Evolutionary conservation across 2,113 vertebrate genomes (phyloP), one percentile per base, ranked within the genome.

Genomic region (Chrysemys picta): DNA sequence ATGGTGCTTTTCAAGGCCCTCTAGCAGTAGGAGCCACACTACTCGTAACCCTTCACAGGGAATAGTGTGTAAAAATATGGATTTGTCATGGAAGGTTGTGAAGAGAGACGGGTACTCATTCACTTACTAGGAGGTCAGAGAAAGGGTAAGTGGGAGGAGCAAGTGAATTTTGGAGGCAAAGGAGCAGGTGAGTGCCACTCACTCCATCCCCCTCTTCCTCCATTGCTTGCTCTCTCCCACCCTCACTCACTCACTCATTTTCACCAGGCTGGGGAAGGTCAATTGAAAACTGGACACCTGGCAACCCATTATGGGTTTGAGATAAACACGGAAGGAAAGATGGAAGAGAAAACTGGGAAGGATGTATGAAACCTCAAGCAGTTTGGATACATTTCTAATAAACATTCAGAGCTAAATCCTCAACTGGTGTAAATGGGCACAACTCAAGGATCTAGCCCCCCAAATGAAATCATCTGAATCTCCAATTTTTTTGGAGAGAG

Each of bases 1-100:
- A 85, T 72, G 85, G 59, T 85, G 47, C 82, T 94, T 95, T 93
- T 78, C 83, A 86, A 95, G 94, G 72, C 78, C 10, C 35, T 87
- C 86, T 87, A 88, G 91, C 87, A 94, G 8, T 49, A 72, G 81
- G 56, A 65, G 94, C 57, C 38, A 52, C 80, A 50, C 80, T 93
- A 91, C 88, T 80, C 52, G 90, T 59, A 86, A 57, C 87, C 94
- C 76, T 94, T 83, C 89, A 80, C 31, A 4, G 81, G 11, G 93
- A 72, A 62, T 50, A 85, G 89, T 62, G 76, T 92, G 82, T 2
- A 24, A 69, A 69, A 91, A 72, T 59, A 81, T 22, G 31, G 80
- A 22, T 35, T 90, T 93, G 49, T 19, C 49, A 88, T 93, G 85
- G 80, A 94, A 29, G 72, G 10, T 45, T 45, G 11, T 45, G 72